A percentile compares a stretch with the other conserved stretches of the same genome.
Evolutionary conservation across 2,888 invertebrate species (phyloP).

Genomic region (Caenorhabditis sp.): DNA sequence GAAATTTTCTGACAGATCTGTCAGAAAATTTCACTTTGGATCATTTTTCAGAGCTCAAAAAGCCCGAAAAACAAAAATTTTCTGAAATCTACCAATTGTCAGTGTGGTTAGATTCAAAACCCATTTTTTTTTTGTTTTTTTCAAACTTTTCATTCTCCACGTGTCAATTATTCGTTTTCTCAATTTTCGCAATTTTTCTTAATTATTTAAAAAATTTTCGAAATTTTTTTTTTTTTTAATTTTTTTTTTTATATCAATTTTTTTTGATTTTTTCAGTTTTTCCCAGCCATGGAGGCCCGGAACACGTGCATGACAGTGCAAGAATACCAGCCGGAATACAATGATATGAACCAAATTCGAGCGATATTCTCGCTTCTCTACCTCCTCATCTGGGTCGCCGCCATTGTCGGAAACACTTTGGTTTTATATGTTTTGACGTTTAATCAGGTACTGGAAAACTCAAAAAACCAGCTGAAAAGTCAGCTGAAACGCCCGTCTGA

Average conservation of each 20-base stretch:
- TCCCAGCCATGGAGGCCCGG: constrained; percentile 33
- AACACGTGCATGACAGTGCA: constrained; percentile 56
- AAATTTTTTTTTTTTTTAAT: not conserved
- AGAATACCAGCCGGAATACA: constrained; percentile 47
- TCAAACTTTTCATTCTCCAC: no score
- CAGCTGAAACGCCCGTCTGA: no score
- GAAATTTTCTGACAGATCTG: no score
- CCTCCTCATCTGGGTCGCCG: constrained; percentile 77
- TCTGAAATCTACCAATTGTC: no score
- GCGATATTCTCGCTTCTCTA: constrained; percentile 79
- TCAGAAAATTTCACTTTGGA: no score
- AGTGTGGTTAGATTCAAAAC: not conserved
- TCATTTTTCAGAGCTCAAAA: not conserved
- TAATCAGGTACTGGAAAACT: constrained; percentile 72
- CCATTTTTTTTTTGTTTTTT: not conserved
- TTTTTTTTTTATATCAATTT: not conserved
- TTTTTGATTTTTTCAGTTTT: not conserved
- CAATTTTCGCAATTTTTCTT: no score
- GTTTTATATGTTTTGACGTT: constrained; percentile 81
- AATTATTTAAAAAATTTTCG: not conserved
- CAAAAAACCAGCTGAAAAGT: not conserved
- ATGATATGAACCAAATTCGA: constrained; percentile 62
- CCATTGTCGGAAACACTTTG: constrained; percentile 78
- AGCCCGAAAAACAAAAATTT: not conserved
- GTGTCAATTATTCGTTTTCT: no score